Evolutionary conservation across 2,113 vertebrate genomes (phyloP), one percentile per base, ranked within the genome.

Genomic region (Gyps fulvus): DNA sequence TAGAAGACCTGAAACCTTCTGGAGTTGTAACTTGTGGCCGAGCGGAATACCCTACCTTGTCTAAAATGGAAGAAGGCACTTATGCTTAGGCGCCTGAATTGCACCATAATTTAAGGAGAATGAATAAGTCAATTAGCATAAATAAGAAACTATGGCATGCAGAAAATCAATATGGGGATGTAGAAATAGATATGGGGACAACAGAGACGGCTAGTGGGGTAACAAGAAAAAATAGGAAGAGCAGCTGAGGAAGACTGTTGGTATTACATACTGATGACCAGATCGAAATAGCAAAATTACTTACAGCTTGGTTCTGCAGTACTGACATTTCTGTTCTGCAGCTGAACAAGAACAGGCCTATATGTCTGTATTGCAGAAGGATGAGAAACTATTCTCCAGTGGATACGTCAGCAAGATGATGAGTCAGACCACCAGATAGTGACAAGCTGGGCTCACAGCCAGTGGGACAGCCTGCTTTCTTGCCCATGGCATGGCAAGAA

Each of bases 381-480:
- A 72, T 27, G 43, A 88, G 70, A 78, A 93, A 57, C n/a, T 34
- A 16, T 59, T 85, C 52, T 59, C 50, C 32, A 34, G 84, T 4
- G 58, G 61, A 32, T 72, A 81, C 25, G 49, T 93, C 87, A 94
- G 85, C 32, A 22, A 73, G 85, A 90, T 50, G 88, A 96, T 93
- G 96, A 97, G 67, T 93, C 93, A 93, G 90, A 71, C 82, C 82
- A 62, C 78, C 3, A 29, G 58, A 70, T 38, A 90, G 89, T 72
- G 95, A 95, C 91, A 82, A 76, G 62, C 78, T 83, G 93, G 97
- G 96, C 93, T 83, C 32, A 10, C 34, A 67, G 95, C 93, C 97
- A 95, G 74, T 0, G 0, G 78, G 87, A 69, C 78, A 85, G 90
- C 49, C 84, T 72, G 79, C 40, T 36, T 78, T 65, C 49, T 89